Conservation (phyloP, 1,140 invertebrate genomes). For the Brachionus koreanus region DNA sequence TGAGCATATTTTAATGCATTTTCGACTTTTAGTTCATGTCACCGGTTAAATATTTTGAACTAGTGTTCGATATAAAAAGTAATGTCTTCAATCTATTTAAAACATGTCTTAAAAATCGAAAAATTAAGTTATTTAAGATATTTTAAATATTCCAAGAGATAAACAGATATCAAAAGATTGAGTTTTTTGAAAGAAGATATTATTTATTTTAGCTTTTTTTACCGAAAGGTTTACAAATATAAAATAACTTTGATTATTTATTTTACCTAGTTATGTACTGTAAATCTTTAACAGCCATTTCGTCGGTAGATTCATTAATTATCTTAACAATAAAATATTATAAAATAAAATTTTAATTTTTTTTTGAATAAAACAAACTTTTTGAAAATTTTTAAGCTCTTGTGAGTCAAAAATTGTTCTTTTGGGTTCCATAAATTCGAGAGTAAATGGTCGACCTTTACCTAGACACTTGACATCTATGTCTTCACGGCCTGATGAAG, state of each 20-base stretch:
- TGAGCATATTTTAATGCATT: no score
- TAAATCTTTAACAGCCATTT: conserved; percentile 64
- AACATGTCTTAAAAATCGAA: no score
- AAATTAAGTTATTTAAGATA: no score
- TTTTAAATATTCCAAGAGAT: no score
- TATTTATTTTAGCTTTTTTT: no score
- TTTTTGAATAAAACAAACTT: conserved; percentile 51
- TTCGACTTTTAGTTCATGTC: no score
- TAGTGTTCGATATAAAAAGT: no score
- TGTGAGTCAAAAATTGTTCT: conserved; percentile 52
- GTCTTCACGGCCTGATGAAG: conserved; percentile 87
- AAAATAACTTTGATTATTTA: conserved; percentile 8
- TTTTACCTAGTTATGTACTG: conserved; percentile 66
- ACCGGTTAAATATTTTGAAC: no score
- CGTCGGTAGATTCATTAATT: conserved; percentile 64
- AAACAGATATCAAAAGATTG: no score
- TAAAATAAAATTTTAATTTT: background rate
- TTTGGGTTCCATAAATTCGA: conserved; percentile 73
- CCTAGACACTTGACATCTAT: conserved; percentile 79
- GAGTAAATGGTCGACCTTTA: conserved; percentile 76
- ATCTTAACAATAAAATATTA: background rate
- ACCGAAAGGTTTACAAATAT: no score
- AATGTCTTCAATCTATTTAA: no score
- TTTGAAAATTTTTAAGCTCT: conserved; percentile 47
- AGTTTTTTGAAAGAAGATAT: no score